Conservation (phyloP, 2,888 invertebrate genomes). For the Campoplex nolae region DNA sequence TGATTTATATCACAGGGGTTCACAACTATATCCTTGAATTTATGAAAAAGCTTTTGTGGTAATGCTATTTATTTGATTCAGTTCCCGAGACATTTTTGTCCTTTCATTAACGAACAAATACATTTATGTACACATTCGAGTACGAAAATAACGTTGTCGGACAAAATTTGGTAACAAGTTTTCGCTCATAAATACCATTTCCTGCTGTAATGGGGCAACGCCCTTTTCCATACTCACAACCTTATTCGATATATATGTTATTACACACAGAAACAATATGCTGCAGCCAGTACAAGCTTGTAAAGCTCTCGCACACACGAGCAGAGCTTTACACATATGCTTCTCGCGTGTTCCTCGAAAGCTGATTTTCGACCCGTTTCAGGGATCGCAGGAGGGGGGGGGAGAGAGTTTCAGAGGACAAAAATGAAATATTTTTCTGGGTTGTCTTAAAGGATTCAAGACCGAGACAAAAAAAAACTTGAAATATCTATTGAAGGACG, state of each 20-base stretch:
- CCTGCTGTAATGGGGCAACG: background rate
- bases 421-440: no score
- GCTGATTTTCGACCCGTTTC: no score
- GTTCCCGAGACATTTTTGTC: background rate
- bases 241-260: background rate
- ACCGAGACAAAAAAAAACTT: no score
- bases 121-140: background rate
- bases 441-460: no score
- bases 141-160: background rate
- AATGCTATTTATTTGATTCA: background rate
- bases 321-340: no score
- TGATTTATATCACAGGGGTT: constrained; percentile 10
- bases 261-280: background rate
- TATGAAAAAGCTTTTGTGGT: background rate
- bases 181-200: background rate
- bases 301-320: no score
- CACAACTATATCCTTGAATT: constrained; percentile 13
- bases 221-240: background rate
- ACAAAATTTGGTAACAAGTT: background rate
- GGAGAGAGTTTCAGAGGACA: no score
- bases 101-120: background rate
- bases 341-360: no score
- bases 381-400: no score
- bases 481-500: no score
- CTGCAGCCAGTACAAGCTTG: no score